Evolutionary conservation across 2,113 vertebrate genomes (phyloP).

Genomic region (Leuciscus idus): DNA sequence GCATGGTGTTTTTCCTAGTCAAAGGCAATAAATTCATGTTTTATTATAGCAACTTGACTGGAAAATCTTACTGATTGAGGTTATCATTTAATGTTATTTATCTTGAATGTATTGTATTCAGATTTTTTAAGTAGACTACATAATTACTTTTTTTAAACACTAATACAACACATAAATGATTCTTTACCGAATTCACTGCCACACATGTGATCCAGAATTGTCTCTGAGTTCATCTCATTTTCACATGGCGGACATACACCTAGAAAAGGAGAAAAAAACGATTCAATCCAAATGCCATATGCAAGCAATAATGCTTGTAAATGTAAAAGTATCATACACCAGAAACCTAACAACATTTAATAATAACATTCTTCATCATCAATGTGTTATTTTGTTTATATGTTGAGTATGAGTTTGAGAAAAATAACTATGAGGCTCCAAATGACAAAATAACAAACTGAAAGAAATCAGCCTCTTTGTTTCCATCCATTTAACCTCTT

Average conservation of each 20-base stretch:
- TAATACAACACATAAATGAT: not conserved
- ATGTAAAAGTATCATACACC: not conserved
- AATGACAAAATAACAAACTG: not conserved
- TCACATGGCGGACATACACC: constrained; percentile 46
- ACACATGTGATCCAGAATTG: constrained; percentile 46
- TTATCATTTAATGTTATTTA: not conserved
- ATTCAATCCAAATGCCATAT: not conserved
- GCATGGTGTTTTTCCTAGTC: not conserved
- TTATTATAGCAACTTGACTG: not conserved
- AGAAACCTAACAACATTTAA: not conserved
- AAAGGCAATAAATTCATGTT: not conserved
- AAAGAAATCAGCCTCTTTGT: not conserved
- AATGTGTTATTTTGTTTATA: not conserved
- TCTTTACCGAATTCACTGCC: constrained; percentile 45
- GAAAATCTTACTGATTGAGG: not conserved
- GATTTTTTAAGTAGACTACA: not conserved
- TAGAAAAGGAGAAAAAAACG: not conserved
- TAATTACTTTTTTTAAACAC: not conserved
- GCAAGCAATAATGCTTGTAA: not conserved
- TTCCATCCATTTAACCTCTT: not conserved
- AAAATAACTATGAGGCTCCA: too few relatives aligned
- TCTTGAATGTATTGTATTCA: not conserved
- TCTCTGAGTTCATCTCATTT: constrained; percentile 32
- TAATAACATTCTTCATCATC: not conserved
- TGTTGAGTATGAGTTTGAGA: not conserved